Percentiles rank a stretch among this genome's conserved stretches.
Conservation (phyloP, 1,140 invertebrate species). For the Daktulosphaira vitifoliae region DNA sequence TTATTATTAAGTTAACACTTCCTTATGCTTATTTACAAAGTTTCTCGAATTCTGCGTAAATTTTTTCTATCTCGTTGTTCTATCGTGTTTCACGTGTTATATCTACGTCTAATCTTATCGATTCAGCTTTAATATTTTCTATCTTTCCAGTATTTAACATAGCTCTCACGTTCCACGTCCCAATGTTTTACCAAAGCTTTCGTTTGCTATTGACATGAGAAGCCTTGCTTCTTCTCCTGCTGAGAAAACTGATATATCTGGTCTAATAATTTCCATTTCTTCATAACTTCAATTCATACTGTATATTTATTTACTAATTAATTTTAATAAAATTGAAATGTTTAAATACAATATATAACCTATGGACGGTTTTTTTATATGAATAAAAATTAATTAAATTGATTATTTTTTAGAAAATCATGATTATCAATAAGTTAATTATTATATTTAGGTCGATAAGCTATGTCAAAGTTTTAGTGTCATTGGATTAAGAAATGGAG, state of each 20-base stretch:
- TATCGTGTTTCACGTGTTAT: not conserved
- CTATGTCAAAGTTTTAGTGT: not conserved
- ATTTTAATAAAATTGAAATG: no score
- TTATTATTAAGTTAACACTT: conserved; percentile 36
- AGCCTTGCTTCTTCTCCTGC: conserved; percentile 9
- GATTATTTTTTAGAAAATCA: no score
- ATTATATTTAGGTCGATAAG: conserved; percentile 51
- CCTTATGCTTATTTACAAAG: conserved; percentile 34
- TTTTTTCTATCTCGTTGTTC: conserved; percentile 38
- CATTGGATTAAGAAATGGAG: not conserved
- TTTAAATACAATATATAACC: no score
- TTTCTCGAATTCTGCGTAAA: conserved; percentile 36
- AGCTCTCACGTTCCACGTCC: conserved; percentile 18
- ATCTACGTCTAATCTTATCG: not conserved
- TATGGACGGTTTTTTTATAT: no score
- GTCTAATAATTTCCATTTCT: no score
- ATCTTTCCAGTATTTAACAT: conserved; percentile 23
- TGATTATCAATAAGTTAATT: no score
- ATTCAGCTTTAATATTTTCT: conserved; percentile 6
- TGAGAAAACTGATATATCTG: not conserved
- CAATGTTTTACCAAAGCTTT: conserved; percentile 11
- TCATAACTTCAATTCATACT: not conserved
- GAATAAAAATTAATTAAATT: no score
- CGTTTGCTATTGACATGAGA: not conserved
- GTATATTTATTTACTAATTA: no score